Evolutionary conservation across 2,888 invertebrate species (phyloP), one percentile per base, ranked within the genome.

Genomic region (Abrostola tripartita): DNA sequence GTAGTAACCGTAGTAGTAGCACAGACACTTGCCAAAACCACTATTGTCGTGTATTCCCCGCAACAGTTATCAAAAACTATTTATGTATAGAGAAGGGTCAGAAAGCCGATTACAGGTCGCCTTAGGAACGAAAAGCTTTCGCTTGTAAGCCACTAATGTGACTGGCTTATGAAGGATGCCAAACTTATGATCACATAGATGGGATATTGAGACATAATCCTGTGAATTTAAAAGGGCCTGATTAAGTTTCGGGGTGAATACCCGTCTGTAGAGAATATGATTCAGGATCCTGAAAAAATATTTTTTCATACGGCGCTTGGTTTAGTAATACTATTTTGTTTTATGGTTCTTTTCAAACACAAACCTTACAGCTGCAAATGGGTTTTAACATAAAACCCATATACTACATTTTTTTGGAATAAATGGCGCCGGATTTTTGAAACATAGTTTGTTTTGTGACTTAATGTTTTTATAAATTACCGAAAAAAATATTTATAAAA

Each of bases 31-130:
- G 40, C 40, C 8, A 65, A 61, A 51, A 0, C 41, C 10, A 60
- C 54, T 35, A 59, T 12, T 65, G 64, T 35, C 36, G 5, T 47
- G n/a, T 57, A 63, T 72, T 65, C 47, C 68, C 70, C 37, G 64
- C 75, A 74, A 79, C 78, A 81, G 81, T 81, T 84, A 81, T 79
- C 73, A 62, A 72, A 38, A 80, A 81, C 81, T 83, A 81, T 84
- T 79, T 79, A 78, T 73, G 65, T 58, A 66, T 36, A 37, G 8
- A 40, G 83, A 87, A 89, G 91, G 91, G 91, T 89, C 92, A 91
- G 85, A 90, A 92, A 92, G 90, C 90, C 92, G 92, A 88, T 92
- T 91, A 90, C 86, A 88, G 90, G 89, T 90, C 84, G 89, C 86
- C 90, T 87, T 85, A 85, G 86, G 78, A 88, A 86, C 86, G 86